Evolutionary conservation across 2,113 vertebrate species (phyloP), one percentile per base, ranked within the genome.

Genomic region (Dicrurus megarhynchus): DNA sequence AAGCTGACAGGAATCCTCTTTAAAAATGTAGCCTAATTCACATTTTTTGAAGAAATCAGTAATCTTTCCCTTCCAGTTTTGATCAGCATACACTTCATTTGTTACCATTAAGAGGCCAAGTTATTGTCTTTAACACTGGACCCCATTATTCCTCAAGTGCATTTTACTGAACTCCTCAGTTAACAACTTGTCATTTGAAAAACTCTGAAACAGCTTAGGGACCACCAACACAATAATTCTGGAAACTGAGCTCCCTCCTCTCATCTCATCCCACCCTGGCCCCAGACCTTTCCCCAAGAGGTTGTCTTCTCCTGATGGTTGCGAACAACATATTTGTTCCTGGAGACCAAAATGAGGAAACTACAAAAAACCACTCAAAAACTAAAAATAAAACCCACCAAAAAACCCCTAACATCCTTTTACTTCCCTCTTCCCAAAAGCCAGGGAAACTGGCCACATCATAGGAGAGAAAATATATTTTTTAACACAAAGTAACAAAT

Each of bases 401-500:
- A 30, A 53, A 30, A 53, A 53, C 11, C 16, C 52, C 4, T 1
- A 55, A 60, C 8, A 14, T 8, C 8, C 9, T 37, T 15, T 77
- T 18, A 22, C 10, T 33, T 87, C 7, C 2, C 8, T 26, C 13
- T 15, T 1, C 2, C 8, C 7, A 12, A 23, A 52, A 52, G 2
- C 3, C 7, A 44, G 16, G 5, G 10, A 68, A 64, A 3, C 0
- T 1, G 8, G 8, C 2, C 27, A 18, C 16, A 7, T 9, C 13
- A 13, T 18, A 89, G 6, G 28, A 60, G 3, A 61, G n/a, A 6
- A 75, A 50, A 50, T 44, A 5, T 3, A 17, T 15, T 75, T 28
- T 6, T 20, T 86, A 77, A 42, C 3, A n/a, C 11, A 5, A 53
- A 47, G 28, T 14, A 53, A 4, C 9, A 90, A 82, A 70, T 27